Percentiles rank a stretch among this genome's conserved stretches.
These are phyloP conservation scores for Drosophila oshimai DNA, from an alignment of 1,140 invertebrate species.

Conservation along the genomic window DNA sequence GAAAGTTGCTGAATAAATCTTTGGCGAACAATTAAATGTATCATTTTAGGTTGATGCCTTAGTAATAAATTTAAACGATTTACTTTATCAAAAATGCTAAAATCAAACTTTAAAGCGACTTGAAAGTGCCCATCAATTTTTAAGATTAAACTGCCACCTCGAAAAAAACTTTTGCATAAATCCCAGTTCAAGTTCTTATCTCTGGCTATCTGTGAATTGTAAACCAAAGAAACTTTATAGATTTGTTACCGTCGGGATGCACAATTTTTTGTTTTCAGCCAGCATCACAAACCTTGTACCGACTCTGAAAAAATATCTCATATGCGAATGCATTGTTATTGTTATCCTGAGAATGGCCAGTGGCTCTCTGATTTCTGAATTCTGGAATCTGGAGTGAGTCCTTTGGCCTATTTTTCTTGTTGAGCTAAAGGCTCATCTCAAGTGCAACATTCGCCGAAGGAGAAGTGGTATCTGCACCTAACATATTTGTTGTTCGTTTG, in stretches of 20 bases:
- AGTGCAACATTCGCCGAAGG: conserved; percentile 50
- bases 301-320: conserved; percentile 67
- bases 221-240: conserved; percentile 55
- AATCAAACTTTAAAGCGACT: not conserved
- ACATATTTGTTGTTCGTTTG: conserved; percentile 41
- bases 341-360: conserved; percentile 27
- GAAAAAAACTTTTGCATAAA: not conserved
- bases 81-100: not conserved
- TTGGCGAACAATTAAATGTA: too few relatives aligned
- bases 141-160: not conserved
- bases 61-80: too few relatives aligned
- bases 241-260: conserved; percentile 35
- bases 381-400: not conserved
- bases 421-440: conserved; percentile 51
- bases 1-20: not conserved
- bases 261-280: conserved; percentile 40
- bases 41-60: too few relatives aligned
- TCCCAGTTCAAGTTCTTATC: conserved; percentile 39
- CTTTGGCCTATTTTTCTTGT: conserved; percentile 45
- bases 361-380: conserved; percentile 14
- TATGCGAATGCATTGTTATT: conserved; percentile 68
- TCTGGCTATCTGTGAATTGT: conserved; percentile 40
- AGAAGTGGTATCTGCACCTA: conserved; percentile 23
- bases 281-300: conserved; percentile 25
- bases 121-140: conserved; percentile 1